A percentile compares a stretch with the other conserved stretches of the same genome.
phyloP scores from a whole-genome alignment of 2,888 invertebrate genomes.

The Pristionchus mayeri region DNA sequence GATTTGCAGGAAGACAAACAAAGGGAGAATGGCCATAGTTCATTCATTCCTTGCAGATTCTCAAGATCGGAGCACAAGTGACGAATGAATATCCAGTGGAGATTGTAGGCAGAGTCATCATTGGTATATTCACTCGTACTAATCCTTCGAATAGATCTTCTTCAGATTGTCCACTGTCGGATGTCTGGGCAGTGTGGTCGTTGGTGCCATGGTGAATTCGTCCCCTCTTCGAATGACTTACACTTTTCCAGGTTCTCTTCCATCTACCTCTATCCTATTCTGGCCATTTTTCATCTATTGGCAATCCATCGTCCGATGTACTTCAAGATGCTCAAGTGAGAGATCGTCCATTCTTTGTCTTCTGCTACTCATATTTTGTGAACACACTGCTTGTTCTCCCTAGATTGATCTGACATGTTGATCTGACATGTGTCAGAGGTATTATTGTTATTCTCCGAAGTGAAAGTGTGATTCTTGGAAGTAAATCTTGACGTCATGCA shows the following conservation, averaged over 20 bases:
- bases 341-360: no score
- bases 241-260: not conserved
- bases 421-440: no score
- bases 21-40: not conserved
- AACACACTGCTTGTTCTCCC: no score
- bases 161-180: conserved; percentile 19
- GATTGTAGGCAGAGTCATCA: not conserved
- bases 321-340: conserved; percentile 28
- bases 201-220: not conserved
- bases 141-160: not conserved
- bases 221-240: not conserved
- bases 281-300: not conserved
- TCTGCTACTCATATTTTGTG: no score
- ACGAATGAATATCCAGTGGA: conserved; percentile 37
- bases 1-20: not conserved
- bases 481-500: not conserved
- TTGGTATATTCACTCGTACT: not conserved
- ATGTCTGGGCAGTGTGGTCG: conserved; percentile 27
- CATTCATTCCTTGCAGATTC: conserved; percentile 3
- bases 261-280: conserved; percentile 19
- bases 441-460: no score
- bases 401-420: no score
- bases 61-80: conserved; percentile 10
- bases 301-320: conserved; percentile 2
- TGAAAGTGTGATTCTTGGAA: not conserved